Percentiles rank a stretch among this genome's conserved stretches.
Conservation (phyloP, 37 sponge, comb jelly and placozoan genomes). For the Diacarnus erythraeanus region DNA sequence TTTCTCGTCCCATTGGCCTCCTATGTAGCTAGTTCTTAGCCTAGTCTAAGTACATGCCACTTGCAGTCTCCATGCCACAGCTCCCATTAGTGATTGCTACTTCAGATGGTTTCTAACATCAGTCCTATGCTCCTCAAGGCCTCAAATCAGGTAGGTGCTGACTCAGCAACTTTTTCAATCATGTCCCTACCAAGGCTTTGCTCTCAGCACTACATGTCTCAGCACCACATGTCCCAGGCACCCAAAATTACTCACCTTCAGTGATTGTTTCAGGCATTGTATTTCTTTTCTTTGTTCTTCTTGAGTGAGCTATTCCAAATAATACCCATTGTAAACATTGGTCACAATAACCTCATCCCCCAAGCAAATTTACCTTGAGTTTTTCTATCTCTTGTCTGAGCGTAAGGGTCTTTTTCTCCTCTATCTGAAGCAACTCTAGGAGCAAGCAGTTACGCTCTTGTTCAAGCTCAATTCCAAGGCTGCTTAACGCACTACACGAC, state of each 20-base stretch:
- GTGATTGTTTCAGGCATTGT: background rate
- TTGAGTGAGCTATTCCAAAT: background rate
- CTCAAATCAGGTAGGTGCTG: too few species aligned
- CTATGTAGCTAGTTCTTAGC: too few species aligned
- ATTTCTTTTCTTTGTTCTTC: background rate
- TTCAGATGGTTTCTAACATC: too few species aligned
- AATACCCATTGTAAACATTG: constrained; percentile 6
- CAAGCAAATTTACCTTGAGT: constrained; percentile 21
- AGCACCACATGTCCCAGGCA: too few species aligned
- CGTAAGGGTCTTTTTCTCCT: background rate
- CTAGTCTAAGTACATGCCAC: too few species aligned
- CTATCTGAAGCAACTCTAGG: constrained; percentile 30
- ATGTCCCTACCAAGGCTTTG: too few species aligned
- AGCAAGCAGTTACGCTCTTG: constrained; percentile 9
- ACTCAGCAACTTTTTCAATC: too few species aligned
- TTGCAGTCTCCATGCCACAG: too few species aligned
- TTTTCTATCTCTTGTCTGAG: background rate
- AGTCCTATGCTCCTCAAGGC: too few species aligned
- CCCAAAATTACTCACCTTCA: background rate
- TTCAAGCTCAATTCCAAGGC: constrained; percentile 12
- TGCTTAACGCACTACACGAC: constrained; percentile 12
- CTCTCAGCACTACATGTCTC: too few species aligned
- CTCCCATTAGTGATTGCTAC: too few species aligned
- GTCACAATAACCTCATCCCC: background rate
- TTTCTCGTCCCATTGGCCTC: too few species aligned